Base-by-base conservation (phyloP, 2,113 vertebrate species). In the Ptychochromis oligacanthus region DNA sequence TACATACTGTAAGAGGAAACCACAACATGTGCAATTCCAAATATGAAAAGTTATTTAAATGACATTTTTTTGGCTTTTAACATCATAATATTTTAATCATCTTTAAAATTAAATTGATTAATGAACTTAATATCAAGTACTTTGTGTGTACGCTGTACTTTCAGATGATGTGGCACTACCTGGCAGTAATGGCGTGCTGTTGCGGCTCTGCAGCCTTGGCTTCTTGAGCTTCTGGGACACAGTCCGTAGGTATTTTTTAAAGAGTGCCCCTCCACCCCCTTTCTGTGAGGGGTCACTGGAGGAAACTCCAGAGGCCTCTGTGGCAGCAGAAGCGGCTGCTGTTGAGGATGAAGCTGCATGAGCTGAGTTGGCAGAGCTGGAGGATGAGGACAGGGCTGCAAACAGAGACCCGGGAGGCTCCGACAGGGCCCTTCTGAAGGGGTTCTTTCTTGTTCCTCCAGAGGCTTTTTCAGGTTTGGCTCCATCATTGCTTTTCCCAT, bases 401-500 rank as follows among this genome's bases (percentile, higher is more conserved):
- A 95, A 91, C 4, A 96, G 82, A 0, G 94, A 91, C 2, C 95
- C 95, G 0, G 95, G 90, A 15, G 97, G 97, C 3, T 96, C 96
- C 0, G 97, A 97, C 54, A 96, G 91, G 10, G 97, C 97, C 36
- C 97, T 94, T 15, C 94, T 96, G 91, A 98, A 98, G 1, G 97
- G 95, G 46, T 97, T 97, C 86, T 96, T 95, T 0, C 92, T 93
- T 17, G 83, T 18, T 1, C 31, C 70, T 1, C 62, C 62, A 12
- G 75, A 7, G 1, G 75, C 26, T 82, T 91, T 95, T 0, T 90
- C 93, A 0, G 61, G 4, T 79, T 93, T 91, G 36, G 31, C 13
- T 26, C 58, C 74, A 6, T 93, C 85, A 80, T 61, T 84, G 3
- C 84, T 81, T 36, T 64, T 78, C 0, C 79, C 81, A 0, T 55